These are phyloP conservation scores for Kryphioiulus occultus DNA, from an alignment of 2,888 invertebrate species.

Conservation along the genomic window DNA sequence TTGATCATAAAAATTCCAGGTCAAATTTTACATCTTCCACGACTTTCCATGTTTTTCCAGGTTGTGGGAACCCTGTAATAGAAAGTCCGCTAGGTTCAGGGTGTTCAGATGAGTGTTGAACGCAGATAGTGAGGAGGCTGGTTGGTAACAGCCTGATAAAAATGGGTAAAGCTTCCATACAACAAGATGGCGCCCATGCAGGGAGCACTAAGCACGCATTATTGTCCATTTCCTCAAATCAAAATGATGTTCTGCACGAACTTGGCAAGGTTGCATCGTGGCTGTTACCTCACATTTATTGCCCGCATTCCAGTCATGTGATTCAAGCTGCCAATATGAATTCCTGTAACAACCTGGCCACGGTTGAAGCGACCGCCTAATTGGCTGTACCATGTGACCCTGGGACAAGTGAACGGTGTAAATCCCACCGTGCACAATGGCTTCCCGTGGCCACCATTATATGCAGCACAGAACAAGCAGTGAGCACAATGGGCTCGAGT, in stretches of 20 bases:
- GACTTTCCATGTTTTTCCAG: too few species aligned
- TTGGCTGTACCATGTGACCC: background rate
- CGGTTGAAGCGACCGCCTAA: background rate
- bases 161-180: too few species aligned
- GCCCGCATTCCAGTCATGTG: background rate
- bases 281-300: background rate
- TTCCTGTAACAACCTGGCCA: background rate
- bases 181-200: too few species aligned
- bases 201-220: too few species aligned
- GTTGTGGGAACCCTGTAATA: too few species aligned
- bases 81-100: too few species aligned
- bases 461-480: background rate
- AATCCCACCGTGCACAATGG: background rate
- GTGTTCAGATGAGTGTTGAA: too few species aligned
- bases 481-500: background rate
- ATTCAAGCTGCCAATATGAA: background rate
- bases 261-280: background rate
- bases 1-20: too few species aligned
- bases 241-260: background rate
- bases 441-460: background rate
- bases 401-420: constrained; percentile 24
- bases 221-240: background rate
- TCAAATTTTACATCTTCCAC: too few species aligned
- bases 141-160: too few species aligned
- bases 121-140: too few species aligned